Evolutionary conservation across 2,888 invertebrate species (phyloP).

Genomic region (Erynnis tages): DNA sequence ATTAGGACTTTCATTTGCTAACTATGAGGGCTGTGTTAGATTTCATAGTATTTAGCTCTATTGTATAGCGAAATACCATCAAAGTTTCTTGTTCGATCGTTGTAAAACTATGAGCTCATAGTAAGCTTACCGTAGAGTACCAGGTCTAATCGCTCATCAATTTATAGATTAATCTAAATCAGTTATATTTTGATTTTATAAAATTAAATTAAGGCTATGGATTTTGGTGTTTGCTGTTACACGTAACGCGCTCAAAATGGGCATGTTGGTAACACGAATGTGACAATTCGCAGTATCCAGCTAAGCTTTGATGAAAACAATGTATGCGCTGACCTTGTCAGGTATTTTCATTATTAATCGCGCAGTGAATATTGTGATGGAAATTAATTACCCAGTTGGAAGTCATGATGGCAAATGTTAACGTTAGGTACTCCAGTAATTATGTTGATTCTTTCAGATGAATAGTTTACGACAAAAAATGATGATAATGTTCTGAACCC

Average conservation of each 20-base stretch:
- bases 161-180: no score
- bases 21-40: no score
- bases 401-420: slow-evolving; percentile 2
- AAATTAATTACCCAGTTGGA: slow-evolving; percentile 7
- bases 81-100: no score
- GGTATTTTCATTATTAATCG: slow-evolving; percentile 8
- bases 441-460: not conserved
- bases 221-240: no score
- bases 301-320: not conserved
- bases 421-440: not conserved
- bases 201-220: not conserved
- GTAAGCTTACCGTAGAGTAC: no score
- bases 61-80: no score
- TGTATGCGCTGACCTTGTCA: slow-evolving; percentile 12
- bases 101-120: no score
- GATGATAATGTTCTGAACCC: slow-evolving; percentile 5
- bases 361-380: slow-evolving; percentile 16
- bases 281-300: slow-evolving; percentile 1
- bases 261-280: not conserved
- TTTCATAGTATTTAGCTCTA: no score
- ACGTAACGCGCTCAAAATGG: slow-evolving; percentile 23
- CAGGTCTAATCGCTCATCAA: no score
- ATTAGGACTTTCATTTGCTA: no score
- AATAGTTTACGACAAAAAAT: slow-evolving; percentile 3
- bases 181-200: no score